These are phyloP conservation scores for Fabriciana adippe DNA, from an alignment of 2,888 invertebrate species.

Conservation along the genomic window DNA sequence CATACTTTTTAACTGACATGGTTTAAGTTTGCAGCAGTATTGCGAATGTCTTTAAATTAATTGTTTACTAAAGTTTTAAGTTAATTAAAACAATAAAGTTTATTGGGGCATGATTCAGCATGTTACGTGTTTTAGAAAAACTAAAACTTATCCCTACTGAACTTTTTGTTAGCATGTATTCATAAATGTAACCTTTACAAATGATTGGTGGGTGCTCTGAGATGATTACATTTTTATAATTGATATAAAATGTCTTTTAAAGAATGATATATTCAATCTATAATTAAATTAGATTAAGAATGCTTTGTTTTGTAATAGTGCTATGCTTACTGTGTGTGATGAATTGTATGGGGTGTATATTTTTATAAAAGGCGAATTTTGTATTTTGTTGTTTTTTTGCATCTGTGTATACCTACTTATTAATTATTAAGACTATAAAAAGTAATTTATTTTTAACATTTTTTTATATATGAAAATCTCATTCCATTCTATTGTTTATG, in stretches of 20 bases:
- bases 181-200: slow-evolving; percentile 6
- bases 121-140: neutral
- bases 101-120: slow-evolving; percentile 2
- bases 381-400: neutral
- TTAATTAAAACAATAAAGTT: neutral
- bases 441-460: too few species aligned
- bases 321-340: neutral
- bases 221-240: neutral
- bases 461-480: too few species aligned
- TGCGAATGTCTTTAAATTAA: slow-evolving; percentile 9
- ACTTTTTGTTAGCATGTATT: neutral
- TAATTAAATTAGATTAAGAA: slow-evolving; percentile 13
- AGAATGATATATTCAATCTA: neutral
- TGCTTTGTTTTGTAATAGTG: slow-evolving; percentile 5
- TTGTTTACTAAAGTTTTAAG: neutral
- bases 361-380: neutral
- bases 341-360: neutral
- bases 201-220: neutral
- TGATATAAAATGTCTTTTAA: neutral
- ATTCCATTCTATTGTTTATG: too few species aligned
- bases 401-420: too few species aligned
- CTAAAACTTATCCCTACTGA: slow-evolving; percentile 1
- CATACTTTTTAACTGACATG: slow-evolving; percentile 43
- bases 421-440: too few species aligned
- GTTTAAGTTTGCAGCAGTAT: slow-evolving; percentile 20